Evolutionary conservation across 1,140 invertebrate genomes (phyloP).

Genomic region (Mactra quadrangularis): DNA sequence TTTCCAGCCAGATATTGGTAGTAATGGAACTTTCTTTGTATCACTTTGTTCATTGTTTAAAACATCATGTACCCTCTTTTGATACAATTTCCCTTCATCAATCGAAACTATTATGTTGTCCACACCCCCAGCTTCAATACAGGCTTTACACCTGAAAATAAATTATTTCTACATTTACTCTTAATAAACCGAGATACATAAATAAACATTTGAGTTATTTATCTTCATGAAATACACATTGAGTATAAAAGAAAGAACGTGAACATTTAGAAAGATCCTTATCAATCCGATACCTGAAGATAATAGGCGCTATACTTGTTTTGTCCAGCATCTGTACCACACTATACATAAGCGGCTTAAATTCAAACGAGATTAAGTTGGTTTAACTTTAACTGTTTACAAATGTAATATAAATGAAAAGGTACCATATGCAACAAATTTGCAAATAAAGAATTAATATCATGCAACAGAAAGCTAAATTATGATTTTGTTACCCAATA

Average conservation of each 20-base stretch:
- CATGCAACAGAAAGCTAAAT: too few relatives aligned
- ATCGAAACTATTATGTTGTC: constrained; percentile 4
- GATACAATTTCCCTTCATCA: constrained; percentile 18
- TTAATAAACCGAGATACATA: not conserved
- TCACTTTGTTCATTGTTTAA: not conserved
- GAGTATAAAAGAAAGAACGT: not conserved
- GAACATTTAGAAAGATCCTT: not conserved
- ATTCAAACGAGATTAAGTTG: too few relatives aligned
- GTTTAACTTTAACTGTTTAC: too few relatives aligned
- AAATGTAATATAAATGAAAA: too few relatives aligned
- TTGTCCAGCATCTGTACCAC: too few relatives aligned
- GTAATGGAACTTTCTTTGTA: not conserved
- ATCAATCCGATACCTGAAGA: not conserved
- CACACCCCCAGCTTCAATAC: constrained; percentile 1
- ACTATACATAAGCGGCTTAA: too few relatives aligned
- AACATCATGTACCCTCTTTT: constrained; percentile 1
- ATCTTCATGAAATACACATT: not conserved
- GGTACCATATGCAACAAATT: too few relatives aligned
- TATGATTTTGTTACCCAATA: too few relatives aligned
- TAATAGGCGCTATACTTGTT: too few relatives aligned
- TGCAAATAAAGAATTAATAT: too few relatives aligned
- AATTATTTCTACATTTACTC: not conserved
- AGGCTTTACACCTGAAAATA: constrained; percentile 27
- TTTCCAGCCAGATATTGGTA: constrained; percentile 19
- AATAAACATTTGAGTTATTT: not conserved